These are phyloP conservation scores for Hydropsyche tenuis DNA, from an alignment of 1,140 invertebrate species.

Conservation along the genomic window DNA sequence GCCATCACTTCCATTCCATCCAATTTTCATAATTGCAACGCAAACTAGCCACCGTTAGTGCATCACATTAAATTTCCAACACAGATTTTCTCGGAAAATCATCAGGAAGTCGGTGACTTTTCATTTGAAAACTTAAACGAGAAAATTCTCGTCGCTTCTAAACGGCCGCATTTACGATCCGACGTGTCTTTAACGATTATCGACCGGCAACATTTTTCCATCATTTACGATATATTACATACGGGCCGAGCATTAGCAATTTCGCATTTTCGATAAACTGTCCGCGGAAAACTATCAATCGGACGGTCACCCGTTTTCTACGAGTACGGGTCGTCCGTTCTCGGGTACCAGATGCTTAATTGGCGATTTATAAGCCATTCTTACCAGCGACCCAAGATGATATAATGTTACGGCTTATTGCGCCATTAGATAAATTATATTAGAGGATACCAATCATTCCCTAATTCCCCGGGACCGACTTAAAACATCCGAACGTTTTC, in stretches of 20 bases:
- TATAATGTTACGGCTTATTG: constrained; percentile 51
- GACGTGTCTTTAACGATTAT: too few species aligned
- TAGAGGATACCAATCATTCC: constrained; percentile 47
- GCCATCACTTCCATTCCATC: too few species aligned
- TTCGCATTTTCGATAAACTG: constrained; percentile 17
- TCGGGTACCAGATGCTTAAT: constrained; percentile 50
- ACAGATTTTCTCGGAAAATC: constrained; percentile 20
- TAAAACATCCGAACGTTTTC: constrained; percentile 38
- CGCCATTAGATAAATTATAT: constrained; percentile 51
- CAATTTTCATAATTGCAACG: constrained; percentile 11
- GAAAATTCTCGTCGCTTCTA: too few species aligned
- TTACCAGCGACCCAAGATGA: constrained; percentile 48
- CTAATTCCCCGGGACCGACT: constrained; percentile 42
- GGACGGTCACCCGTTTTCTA: constrained; percentile 5
- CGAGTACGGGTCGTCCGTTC: constrained; percentile 8
- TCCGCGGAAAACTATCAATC: constrained; percentile 33
- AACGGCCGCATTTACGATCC: too few species aligned
- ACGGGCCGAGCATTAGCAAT: too few species aligned
- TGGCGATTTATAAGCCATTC: constrained; percentile 51
- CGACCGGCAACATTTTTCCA: too few species aligned
- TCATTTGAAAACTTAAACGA: too few species aligned
- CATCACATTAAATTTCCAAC: constrained; percentile 12
- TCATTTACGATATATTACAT: too few species aligned
- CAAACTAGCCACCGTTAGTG: background rate
- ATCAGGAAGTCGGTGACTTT: too few species aligned